These are phyloP conservation scores for Ochropleura leucogaster DNA, from an alignment of 2,888 invertebrate species.

Conservation along the genomic window DNA sequence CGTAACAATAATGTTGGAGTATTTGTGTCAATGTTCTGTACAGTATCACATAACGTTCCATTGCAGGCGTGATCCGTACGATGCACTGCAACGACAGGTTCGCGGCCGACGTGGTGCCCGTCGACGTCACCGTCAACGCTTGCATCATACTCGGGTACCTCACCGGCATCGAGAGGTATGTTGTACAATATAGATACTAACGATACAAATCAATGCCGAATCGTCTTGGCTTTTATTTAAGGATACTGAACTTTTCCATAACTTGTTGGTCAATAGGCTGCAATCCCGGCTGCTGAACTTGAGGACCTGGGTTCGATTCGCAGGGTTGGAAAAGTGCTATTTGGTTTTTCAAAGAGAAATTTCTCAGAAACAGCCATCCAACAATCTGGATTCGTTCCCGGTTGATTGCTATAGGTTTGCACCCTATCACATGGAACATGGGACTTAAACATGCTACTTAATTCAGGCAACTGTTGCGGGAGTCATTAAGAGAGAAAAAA, in stretches of 20 bases:
- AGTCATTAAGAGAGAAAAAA: background rate
- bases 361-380: no score
- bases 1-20: no score
- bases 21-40: background rate
- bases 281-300: no score
- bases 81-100: constrained; percentile 94
- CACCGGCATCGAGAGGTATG: constrained; percentile 82
- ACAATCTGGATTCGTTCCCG: no score
- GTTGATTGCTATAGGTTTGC: no score
- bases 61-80: constrained; percentile 93
- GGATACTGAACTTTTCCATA: background rate
- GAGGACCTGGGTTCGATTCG: no score
- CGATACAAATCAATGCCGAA: background rate
- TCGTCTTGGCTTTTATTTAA: background rate
- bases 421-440: no score
- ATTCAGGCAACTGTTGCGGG: background rate
- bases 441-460: background rate
- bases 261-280: no score
- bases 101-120: constrained; percentile 93
- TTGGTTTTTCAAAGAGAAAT: no score
- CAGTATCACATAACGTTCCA: background rate
- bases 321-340: no score
- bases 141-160: constrained; percentile 94
- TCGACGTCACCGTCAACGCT: constrained; percentile 95
- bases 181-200: background rate